Evolutionary conservation across 2,113 vertebrate species (phyloP).

Genomic region (human (Homo sapiens)): GRCh38 chr2:146043001-146043500

Average conservation of each 20-base stretch:
- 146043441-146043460: background rate
- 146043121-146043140: slow-evolving; percentile 1
- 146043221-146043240: background rate
- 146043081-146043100: slow-evolving; percentile 68
- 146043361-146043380: background rate
- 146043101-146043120: slow-evolving; percentile 69
- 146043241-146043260: background rate
- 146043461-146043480: slow-evolving; percentile 15
- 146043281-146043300: background rate
- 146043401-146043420: background rate
- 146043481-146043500: background rate
- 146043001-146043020: background rate
- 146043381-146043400: background rate
- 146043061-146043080: slow-evolving; percentile 73
- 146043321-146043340: background rate
- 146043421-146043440: background rate
- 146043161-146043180: background rate
- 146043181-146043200: background rate
- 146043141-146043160: background rate
- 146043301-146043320: slow-evolving; percentile 28
- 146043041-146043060: slow-evolving; percentile 48
- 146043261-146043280: slow-evolving; percentile 26
- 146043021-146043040: slow-evolving; percentile 11
- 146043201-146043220: background rate
- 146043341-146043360: background rate